Base-by-base conservation (phyloP, 1,140 invertebrate species). In the Acyrthosiphon pisum region DNA sequence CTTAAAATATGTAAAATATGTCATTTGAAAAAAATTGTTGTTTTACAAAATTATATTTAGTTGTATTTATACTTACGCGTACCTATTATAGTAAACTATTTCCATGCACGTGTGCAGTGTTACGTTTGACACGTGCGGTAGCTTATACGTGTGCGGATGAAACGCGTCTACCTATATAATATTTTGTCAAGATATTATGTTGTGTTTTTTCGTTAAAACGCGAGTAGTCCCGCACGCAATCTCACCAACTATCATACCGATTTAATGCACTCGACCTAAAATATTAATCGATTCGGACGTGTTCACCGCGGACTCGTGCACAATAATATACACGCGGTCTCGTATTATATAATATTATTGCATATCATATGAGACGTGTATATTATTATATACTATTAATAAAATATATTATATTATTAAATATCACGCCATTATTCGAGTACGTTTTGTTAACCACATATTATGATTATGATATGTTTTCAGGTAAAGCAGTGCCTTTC, bases 401-500 rank as follows among this genome's bases (percentile, higher is more conserved):
- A 50, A 50, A 50, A 50, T 20, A 50, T 53, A 23, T 68, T n/a
- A n/a, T n/a, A n/a, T n/a, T n/a, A 68, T 68, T 30, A 30, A 68
- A 68, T 68, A 14, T 68, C 60, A 68, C 60, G 6, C 30, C 30
- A 68, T 30, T 4, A 4, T 60, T 30, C 30, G 9, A 68, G 14
- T 68, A 20, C 30, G 60, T 76, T n/a, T n/a, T 76, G n/a, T 18
- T 76, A 20, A 76, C 60, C 60, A 1, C 60, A 76, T n/a, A n/a
- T n/a, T n/a, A n/a, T 14, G 60, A 4, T 76, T 53, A 26, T 84
- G 76, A 14, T n/a, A n/a, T 41, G 41, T 41, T 94, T 94, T 87
- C 96, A 98, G 98, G 98, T 95, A 97, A 98, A 95, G 97, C 97
- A 30, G 98, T 99, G 8, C 98, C 98, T 1, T 99, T 99, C 95